Evolutionary conservation across 2,797 vertebrate genomes (phyloP), one percentile per base, ranked within the genome.

Genomic region (Cryptoprocta ferox): DNA sequence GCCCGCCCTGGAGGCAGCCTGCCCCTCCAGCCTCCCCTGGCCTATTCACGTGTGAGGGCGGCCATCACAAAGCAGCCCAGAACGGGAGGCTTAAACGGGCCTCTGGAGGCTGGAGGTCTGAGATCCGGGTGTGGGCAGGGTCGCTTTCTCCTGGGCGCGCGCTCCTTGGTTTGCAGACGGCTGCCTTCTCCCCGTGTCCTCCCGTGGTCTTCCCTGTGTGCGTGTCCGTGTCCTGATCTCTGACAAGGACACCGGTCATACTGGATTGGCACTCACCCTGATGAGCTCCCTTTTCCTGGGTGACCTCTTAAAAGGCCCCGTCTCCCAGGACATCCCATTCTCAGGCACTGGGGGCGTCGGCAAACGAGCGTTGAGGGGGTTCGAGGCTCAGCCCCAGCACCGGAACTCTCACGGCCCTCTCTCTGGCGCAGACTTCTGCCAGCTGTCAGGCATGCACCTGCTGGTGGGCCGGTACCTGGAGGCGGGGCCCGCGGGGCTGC

Each of bases 401-500:
- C 30, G 1, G 12, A 32, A 61, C 14, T n/a, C n/a, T 28, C 6
- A 14, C 6, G 19, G 16, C 48, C 35, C 32, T 50, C 53, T 83
- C 32, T 21, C 16, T 13, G 11, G 42, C 35, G 24, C 98, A 99
- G 99, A 99, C 97, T 98, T 99, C 97, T 99, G 99, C 99, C 99
- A 98, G 97, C 98, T 99, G 59, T 99, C 99, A 0, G 99, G 99
- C 63, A 99, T 99, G 98, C 98, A 99, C 24, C 91, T 99, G 97
- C 98, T 99, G 84, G 89, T 99, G 86, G 99, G 99, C 14, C 98
- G 97, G 39, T 99, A 99, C 98, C 98, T 99, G 95, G 98, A 98
- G 96, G 99, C 99, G 0, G 93, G 97, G 1, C 98, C 99, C 19
- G 98, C 99, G 0, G 99, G 99, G 2, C 96, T 99, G 89, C 99